Conservation (phyloP, 2,888 invertebrate genomes). For the Prionchulus punctatus region DNA sequence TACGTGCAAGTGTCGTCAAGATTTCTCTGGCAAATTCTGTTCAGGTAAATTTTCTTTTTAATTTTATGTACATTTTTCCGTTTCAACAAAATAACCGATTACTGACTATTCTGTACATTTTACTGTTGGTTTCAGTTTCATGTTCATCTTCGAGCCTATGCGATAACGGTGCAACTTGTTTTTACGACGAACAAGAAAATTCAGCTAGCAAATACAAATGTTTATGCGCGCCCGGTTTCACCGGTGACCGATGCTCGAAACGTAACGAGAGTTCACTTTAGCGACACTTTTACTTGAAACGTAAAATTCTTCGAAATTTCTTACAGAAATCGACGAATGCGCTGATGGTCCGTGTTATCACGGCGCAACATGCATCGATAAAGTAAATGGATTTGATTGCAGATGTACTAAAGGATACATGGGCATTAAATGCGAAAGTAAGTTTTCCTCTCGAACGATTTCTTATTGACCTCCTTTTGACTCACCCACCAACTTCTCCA, state of each 20-base stretch:
- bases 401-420: constrained; percentile 27
- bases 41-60: not conserved
- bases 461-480: no score
- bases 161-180: constrained; percentile 5
- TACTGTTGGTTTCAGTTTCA: not conserved
- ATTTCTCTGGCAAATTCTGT: constrained; percentile 4
- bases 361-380: constrained; percentile 6
- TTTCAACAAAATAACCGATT: not conserved
- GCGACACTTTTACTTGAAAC: not conserved
- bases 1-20: constrained; percentile 4
- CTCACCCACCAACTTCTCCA: no score
- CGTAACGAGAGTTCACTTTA: not conserved
- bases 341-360: not conserved
- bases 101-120: not conserved
- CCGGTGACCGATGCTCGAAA: not conserved
- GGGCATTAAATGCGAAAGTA: constrained; percentile 29
- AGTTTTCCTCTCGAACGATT: no score
- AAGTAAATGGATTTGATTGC: constrained; percentile 15
- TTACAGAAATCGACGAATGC: constrained; percentile 7
- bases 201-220: not conserved
- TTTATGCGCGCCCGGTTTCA: constrained; percentile 4
- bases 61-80: not conserved
- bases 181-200: not conserved
- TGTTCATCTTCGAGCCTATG: constrained; percentile 1
- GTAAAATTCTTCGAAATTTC: not conserved